These are phyloP conservation scores for Glaucomys volans DNA, from an alignment of 2,113 vertebrate species.

Conservation along the genomic window DNA sequence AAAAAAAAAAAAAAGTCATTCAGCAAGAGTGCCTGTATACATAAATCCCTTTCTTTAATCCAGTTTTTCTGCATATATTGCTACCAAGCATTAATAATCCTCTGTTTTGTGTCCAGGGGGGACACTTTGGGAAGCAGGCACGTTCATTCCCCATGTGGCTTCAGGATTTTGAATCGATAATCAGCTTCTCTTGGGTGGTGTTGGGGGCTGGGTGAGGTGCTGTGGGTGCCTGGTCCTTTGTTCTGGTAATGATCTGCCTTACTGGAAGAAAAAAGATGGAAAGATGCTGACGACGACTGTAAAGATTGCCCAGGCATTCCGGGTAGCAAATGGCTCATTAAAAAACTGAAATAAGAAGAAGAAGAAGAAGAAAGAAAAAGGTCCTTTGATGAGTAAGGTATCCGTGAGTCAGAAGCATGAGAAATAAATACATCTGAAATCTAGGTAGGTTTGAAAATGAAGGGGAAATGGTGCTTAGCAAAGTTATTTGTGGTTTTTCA, in stretches of 20 bases:
- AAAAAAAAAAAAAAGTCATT: not conserved
- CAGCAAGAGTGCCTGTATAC: not conserved
- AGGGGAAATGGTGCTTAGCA: conserved; percentile 51
- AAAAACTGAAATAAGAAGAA: not conserved
- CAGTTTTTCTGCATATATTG: not conserved
- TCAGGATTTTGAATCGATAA: not conserved
- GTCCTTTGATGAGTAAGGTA: conserved; percentile 48
- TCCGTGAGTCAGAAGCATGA: not conserved
- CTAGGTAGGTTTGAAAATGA: conserved; percentile 17
- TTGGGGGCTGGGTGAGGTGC: not conserved
- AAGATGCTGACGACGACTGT: conserved; percentile 25
- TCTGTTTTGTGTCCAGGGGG: not conserved
- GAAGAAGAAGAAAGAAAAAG: not conserved
- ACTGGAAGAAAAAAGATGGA: not conserved
- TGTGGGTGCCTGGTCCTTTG: not conserved
- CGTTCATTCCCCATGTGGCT: not conserved
- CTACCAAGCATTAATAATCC: not conserved
- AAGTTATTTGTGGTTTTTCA: conserved; percentile 75
- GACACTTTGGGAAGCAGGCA: not conserved
- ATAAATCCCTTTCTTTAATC: conserved; percentile 23
- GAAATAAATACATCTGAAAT: conserved; percentile 26
- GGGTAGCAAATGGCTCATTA: conserved; percentile 59
- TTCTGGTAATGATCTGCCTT: not conserved
- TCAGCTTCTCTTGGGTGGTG: not conserved
- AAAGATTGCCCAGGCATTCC: not conserved